phyloP scores from a whole-genome alignment of 2,888 invertebrate species.

The Sinopyrophorus schimmeli region DNA sequence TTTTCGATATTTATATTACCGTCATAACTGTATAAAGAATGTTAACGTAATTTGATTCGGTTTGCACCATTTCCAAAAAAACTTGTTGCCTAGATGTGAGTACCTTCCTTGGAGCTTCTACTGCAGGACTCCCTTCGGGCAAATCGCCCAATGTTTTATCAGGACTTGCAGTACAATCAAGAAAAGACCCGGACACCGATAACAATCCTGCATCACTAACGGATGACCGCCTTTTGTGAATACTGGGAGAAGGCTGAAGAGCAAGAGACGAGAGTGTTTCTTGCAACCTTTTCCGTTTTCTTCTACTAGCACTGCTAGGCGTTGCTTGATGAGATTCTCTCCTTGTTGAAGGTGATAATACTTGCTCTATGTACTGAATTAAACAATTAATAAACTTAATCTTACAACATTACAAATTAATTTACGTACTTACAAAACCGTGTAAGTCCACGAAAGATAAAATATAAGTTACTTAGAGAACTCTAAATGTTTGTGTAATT shows the following conservation, averaged over 20 bases:
- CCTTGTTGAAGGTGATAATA: conserved; percentile 57
- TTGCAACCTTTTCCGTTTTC: conserved; percentile 81
- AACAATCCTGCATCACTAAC: conserved; percentile 83
- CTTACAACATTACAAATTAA: no score
- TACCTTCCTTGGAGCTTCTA: conserved; percentile 68
- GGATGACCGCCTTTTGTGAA: conserved; percentile 81
- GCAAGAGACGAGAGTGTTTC: conserved; percentile 64
- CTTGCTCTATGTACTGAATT: conserved; percentile 57
- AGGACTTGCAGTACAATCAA: conserved; percentile 86
- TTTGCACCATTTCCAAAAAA: conserved; percentile 90
- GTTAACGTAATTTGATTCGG: conserved; percentile 96
- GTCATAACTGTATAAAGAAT: conserved; percentile 92
- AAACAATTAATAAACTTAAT: background rate
- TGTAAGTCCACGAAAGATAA: no score
- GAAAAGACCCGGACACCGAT: conserved; percentile 83
- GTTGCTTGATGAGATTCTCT: conserved; percentile 62
- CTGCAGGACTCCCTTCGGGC: conserved; percentile 42
- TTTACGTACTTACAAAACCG: no score
- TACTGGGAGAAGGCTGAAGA: conserved; percentile 60
- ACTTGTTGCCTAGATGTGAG: conserved; percentile 80
- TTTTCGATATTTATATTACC: no score
- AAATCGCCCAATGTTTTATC: conserved; percentile 56
- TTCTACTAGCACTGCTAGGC: conserved; percentile 60
- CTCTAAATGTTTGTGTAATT: no score
- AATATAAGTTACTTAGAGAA: no score